These are phyloP conservation scores for Calcarius lapponicus DNA, from an alignment of 2,797 vertebrate species.

Conservation along the genomic window DNA sequence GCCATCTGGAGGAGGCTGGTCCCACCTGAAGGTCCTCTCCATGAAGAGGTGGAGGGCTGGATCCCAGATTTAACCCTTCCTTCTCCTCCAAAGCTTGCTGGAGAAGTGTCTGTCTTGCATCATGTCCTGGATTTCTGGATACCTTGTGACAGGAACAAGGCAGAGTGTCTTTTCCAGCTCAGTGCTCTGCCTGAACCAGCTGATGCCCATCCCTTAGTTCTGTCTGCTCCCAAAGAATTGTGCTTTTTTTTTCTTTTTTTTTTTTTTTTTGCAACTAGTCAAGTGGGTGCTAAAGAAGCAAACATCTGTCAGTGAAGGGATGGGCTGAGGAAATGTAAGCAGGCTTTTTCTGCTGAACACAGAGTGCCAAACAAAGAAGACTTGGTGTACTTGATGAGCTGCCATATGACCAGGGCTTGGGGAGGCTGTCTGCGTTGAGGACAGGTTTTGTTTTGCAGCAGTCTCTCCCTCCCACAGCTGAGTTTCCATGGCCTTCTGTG, in stretches of 20 bases:
- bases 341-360: neutral
- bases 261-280: neutral
- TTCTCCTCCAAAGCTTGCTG: neutral
- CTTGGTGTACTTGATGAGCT: neutral
- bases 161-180: neutral
- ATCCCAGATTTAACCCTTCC: neutral
- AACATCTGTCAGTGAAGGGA: neutral
- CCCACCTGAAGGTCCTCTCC: neutral
- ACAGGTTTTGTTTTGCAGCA: neutral
- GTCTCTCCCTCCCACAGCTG: neutral
- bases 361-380: neutral
- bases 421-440: neutral
- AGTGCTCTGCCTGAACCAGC: neutral
- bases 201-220: neutral
- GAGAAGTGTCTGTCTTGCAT: neutral
- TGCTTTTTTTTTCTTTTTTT: neutral
- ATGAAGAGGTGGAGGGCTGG: neutral
- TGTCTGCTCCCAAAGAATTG: neutral
- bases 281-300: constrained; percentile 8
- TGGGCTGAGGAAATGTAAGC: neutral
- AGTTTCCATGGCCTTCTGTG: neutral
- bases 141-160: neutral
- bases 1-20: neutral
- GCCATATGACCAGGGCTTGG: neutral
- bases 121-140: neutral